Evolutionary conservation across 2,888 invertebrate genomes (phyloP), one percentile per base, ranked within the genome.

Genomic region (Dasysyrphus tricinctus): DNA sequence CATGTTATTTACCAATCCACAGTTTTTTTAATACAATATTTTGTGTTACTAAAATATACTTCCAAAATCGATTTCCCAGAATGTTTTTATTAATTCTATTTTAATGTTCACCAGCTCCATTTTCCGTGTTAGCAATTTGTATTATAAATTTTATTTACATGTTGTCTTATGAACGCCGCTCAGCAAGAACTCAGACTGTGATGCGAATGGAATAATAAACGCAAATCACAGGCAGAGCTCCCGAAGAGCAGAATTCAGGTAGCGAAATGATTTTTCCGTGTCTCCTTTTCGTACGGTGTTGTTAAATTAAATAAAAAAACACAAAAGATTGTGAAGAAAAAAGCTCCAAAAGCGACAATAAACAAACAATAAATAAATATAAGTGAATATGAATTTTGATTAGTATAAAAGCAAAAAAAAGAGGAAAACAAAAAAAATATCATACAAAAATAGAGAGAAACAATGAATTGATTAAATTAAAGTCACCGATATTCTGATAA

Each of bases 111-210:
- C 51, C 70, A 67, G 54, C 61, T 73, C 70, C 72, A 69, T 79
- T 76, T 59, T 19, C 14, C 61, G 56, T 74, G 32, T 57, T 77
- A 39, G 75, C 44, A 72, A 83, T 61, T 78, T 73, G 37, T 9
- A 37, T 78, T 76, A 70, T 54, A 61, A 34, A 49, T 19, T 69
- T 39, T 85, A 88, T 90, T 91, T 86, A 82, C 89, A 90, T 89
- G 92, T 93, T 90, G 91, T 80, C 88, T 85, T 88, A 79, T 89
- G 90, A 90, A 88, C 80, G 93, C 93, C 94, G 94, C 95, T 94
- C 93, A 97, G 96, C 96, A 96, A 97, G 97, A 97, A 97, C 97
- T 97, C 97, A 97, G 97, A 96, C 97, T 97, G 97, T 97, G 97
- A 97, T 97, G 97, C 96, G 97, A 65, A 85, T 75, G 80, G 78